These are phyloP conservation scores for Leptinotarsa haldemani DNA, from an alignment of 2,888 invertebrate species.

Conservation along the genomic window DNA sequence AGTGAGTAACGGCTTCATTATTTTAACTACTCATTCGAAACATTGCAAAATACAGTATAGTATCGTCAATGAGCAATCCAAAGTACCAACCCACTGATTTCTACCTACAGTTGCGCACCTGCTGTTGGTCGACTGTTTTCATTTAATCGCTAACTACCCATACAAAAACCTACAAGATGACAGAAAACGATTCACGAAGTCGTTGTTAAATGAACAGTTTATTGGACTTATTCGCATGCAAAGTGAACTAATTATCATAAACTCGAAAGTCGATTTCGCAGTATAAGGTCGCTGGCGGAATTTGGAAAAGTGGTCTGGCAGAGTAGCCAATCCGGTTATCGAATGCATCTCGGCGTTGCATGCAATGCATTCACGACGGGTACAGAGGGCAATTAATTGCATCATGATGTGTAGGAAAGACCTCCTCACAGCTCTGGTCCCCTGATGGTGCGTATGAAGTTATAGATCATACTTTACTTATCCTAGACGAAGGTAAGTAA, in stretches of 20 bases:
- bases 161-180: slow-evolving; percentile 40
- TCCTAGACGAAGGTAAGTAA: slow-evolving; percentile 43
- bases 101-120: background rate
- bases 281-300: slow-evolving; percentile 44
- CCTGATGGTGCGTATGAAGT: slow-evolving; percentile 64
- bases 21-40: background rate
- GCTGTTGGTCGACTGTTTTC: slow-evolving; percentile 17
- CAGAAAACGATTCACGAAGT: slow-evolving; percentile 40
- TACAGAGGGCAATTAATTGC: slow-evolving; percentile 3
- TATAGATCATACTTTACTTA: slow-evolving; percentile 63
- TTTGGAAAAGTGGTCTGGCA: slow-evolving; percentile 46
- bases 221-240: slow-evolving; percentile 55
- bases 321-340: slow-evolving; percentile 50
- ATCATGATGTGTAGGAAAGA: background rate
- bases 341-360: slow-evolving; percentile 33
- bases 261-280: slow-evolving; percentile 51
- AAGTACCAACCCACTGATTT: background rate
- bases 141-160: slow-evolving; percentile 33
- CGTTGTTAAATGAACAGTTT: slow-evolving; percentile 55
- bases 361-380: background rate
- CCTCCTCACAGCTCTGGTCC: slow-evolving; percentile 46
- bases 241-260: slow-evolving; percentile 56
- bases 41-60: background rate
- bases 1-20: background rate
- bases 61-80: background rate